These are phyloP conservation scores for Diachasma alloeum DNA, from an alignment of 1,140 invertebrate genomes.

Conservation along the genomic window DNA sequence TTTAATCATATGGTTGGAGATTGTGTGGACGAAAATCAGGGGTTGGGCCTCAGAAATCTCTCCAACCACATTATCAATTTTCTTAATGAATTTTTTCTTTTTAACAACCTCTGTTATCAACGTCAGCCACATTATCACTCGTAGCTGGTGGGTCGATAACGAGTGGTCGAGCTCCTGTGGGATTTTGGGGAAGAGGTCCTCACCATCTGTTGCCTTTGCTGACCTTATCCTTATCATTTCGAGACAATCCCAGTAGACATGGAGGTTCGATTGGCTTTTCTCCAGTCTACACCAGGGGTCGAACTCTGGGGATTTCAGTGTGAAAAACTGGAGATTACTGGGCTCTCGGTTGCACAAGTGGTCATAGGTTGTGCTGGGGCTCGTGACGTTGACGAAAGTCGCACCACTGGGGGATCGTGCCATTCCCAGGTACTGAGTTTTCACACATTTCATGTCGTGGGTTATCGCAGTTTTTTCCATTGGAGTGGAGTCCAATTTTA, in stretches of 20 bases:
- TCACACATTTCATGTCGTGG: slow-evolving; percentile 37
- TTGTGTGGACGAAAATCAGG: slow-evolving; percentile 50
- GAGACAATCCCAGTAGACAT: slow-evolving; percentile 55
- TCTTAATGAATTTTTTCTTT: slow-evolving; percentile 42
- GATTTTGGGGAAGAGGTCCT: slow-evolving; percentile 28
- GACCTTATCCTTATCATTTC: slow-evolving; percentile 54
- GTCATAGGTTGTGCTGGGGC: slow-evolving; percentile 53
- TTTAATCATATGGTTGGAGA: slow-evolving; percentile 40
- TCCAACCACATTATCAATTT: slow-evolving; percentile 34
- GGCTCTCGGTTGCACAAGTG: slow-evolving; percentile 57
- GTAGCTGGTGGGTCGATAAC: slow-evolving; percentile 42
- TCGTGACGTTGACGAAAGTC: slow-evolving; percentile 50
- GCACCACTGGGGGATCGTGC: slow-evolving; percentile 45
- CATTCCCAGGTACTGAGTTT: slow-evolving; percentile 52
- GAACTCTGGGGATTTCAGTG: slow-evolving; percentile 36
- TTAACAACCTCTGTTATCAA: slow-evolving; percentile 47
- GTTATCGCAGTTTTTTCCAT: slow-evolving; percentile 32
- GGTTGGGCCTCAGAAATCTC: slow-evolving; percentile 51
- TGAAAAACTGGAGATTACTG: slow-evolving; percentile 47
- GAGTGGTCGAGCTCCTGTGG: slow-evolving; percentile 40
- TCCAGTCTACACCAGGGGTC: slow-evolving; percentile 45
- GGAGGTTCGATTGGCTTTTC: slow-evolving; percentile 33
- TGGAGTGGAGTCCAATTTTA: slow-evolving; percentile 27
- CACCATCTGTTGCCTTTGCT: slow-evolving; percentile 33
- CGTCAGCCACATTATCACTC: slow-evolving; percentile 53